A percentile compares a stretch with the other conserved stretches of the same genome.
phyloP scores from a whole-genome alignment of 2,888 invertebrate species.

The Idaea dimidiata region DNA sequence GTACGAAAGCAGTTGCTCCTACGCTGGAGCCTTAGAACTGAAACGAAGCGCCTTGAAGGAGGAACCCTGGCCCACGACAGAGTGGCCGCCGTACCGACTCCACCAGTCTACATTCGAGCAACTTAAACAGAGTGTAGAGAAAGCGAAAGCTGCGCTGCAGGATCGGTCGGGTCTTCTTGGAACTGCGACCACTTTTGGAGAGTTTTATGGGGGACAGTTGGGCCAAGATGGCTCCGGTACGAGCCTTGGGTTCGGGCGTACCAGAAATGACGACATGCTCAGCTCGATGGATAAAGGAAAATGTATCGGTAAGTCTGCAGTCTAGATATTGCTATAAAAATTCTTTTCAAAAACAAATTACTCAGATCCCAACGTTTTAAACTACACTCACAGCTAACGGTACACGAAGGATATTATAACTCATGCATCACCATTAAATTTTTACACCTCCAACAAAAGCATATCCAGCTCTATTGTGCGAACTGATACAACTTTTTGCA shows the following conservation, averaged over 20 bases:
- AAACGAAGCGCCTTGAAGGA: constrained; percentile 84
- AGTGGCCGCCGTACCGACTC: constrained; percentile 90
- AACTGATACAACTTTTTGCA: constrained; percentile 34
- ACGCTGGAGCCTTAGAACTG: constrained; percentile 90
- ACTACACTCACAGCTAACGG: background rate
- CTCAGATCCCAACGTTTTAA: background rate
- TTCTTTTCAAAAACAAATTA: background rate
- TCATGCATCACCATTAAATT: constrained; percentile 21
- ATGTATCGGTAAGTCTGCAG: constrained; percentile 57
- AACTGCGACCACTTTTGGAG: constrained; percentile 87
- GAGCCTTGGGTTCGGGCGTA: constrained; percentile 62
- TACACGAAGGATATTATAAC: constrained; percentile 3
- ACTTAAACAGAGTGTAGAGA: constrained; percentile 93
- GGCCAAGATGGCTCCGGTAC: constrained; percentile 61
- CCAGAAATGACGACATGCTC: constrained; percentile 72
- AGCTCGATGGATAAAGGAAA: constrained; percentile 69
- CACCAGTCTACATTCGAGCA: constrained; percentile 94
- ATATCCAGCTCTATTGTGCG: constrained; percentile 35
- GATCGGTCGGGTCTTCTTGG: constrained; percentile 86
- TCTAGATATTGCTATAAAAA: background rate
- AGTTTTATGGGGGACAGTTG: constrained; percentile 81
- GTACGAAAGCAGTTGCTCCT: constrained; percentile 97
- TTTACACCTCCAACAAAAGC: constrained; percentile 33
- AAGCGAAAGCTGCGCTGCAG: constrained; percentile 92
- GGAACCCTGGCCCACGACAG: constrained; percentile 82